Percentiles rank a stretch among this genome's conserved stretches.
phyloP scores from a whole-genome alignment of 1,140 invertebrate genomes.

The Hestina assimilis region DNA sequence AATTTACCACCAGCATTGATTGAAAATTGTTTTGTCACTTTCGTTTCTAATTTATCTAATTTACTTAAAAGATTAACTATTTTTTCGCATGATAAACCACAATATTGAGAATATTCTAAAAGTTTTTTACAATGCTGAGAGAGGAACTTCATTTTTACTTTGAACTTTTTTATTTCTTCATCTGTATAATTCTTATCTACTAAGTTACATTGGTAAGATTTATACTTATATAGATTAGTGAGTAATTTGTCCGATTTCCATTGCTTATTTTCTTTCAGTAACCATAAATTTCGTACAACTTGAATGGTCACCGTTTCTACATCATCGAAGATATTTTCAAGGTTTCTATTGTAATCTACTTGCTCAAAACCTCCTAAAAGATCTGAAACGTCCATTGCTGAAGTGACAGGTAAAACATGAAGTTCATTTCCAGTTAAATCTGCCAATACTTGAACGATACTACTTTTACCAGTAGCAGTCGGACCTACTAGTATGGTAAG shows the following conservation, averaged over 20 bases:
- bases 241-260: conserved; percentile 49
- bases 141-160: conserved; percentile 72
- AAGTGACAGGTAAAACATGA: conserved; percentile 90
- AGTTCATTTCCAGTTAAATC: conserved; percentile 86
- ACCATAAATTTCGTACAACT: conserved; percentile 50
- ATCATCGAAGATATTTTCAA: conserved; percentile 62
- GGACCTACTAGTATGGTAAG: conserved; percentile 92
- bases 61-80: conserved; percentile 38
- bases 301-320: conserved; percentile 56
- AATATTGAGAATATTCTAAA: conserved; percentile 30
- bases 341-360: conserved; percentile 80
- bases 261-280: conserved; percentile 33
- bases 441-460: conserved; percentile 87
- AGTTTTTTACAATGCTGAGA: conserved; percentile 63
- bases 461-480: conserved; percentile 90
- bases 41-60: conserved; percentile 47
- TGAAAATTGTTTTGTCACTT: conserved; percentile 79
- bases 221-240: conserved; percentile 51
- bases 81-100: conserved; percentile 25
- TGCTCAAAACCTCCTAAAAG: conserved; percentile 98
- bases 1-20: conserved; percentile 92
- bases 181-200: conserved; percentile 71
- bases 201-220: conserved; percentile 34
- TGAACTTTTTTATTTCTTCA: conserved; percentile 78
- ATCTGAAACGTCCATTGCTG: conserved; percentile 96